A percentile compares a stretch with the other conserved stretches of the same genome.
These are phyloP conservation scores for Drosophila macrothrix DNA, from an alignment of 2,888 invertebrate genomes.

Conservation along the genomic window DNA sequence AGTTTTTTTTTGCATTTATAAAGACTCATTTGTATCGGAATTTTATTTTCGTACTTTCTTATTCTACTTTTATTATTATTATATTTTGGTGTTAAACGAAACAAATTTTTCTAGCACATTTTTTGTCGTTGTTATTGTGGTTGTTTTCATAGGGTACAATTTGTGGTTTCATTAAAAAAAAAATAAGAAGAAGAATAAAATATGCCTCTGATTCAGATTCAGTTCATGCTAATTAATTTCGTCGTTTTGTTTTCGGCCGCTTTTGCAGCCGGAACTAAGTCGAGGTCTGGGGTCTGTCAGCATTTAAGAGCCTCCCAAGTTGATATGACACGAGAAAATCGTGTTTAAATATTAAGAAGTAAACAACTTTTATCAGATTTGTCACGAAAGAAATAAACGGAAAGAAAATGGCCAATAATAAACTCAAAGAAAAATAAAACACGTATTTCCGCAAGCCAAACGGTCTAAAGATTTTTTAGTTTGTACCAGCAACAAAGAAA, in stretches of 20 bases:
- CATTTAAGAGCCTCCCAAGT: conserved; percentile 29
- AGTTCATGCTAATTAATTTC: conserved; percentile 61
- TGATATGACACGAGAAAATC: conserved; percentile 50
- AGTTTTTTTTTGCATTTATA: background rate
- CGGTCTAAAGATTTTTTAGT: conserved; percentile 10
- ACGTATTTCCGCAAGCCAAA: conserved; percentile 57
- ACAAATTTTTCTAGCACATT: conserved; percentile 41
- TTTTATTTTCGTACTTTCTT: background rate
- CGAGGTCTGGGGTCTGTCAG: conserved; percentile 48
- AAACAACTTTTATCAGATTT: conserved; percentile 40
- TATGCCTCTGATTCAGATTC: conserved; percentile 52
- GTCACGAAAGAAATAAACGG: conserved; percentile 62
- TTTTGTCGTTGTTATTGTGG: conserved; percentile 14
- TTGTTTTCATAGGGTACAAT: conserved; percentile 35
- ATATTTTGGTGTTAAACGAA: conserved; percentile 21
- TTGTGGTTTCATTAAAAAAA: conserved; percentile 34
- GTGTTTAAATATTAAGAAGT: conserved; percentile 55
- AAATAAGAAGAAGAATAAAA: conserved; percentile 27
- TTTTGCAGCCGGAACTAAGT: conserved; percentile 63
- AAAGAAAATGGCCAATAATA: conserved; percentile 38
- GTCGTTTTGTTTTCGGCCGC: conserved; percentile 30
- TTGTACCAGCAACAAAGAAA: conserved; percentile 2
- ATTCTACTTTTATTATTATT: conserved; percentile 21
- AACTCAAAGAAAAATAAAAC: conserved; percentile 38
- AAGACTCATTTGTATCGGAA: background rate